phyloP scores from a whole-genome alignment of 1,140 invertebrate genomes.

The Amphibalanus amphitrite region DNA sequence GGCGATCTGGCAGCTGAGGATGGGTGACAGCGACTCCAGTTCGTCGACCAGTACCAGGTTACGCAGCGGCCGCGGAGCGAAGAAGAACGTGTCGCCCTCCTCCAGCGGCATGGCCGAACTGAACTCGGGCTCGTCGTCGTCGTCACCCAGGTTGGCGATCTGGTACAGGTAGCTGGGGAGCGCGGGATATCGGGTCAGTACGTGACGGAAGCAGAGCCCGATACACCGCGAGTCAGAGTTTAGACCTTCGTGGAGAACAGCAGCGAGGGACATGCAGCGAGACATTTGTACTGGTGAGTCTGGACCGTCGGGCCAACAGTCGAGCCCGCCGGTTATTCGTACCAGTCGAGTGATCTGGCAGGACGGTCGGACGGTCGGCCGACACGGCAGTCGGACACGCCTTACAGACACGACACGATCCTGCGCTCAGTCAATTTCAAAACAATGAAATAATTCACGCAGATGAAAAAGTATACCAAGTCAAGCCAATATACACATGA shows the following conservation, averaged over 20 bases:
- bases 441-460: too few relatives aligned
- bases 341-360: not conserved
- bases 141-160: slow-evolving; percentile 96
- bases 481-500: not conserved
- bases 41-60: slow-evolving; percentile 98
- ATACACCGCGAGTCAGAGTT: slow-evolving; percentile 9
- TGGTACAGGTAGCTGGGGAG: slow-evolving; percentile 81
- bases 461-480: too few relatives aligned
- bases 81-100: slow-evolving; percentile 98
- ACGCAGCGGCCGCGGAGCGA: slow-evolving; percentile 77
- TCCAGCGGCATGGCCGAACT: slow-evolving; percentile 95
- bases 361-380: too few relatives aligned
- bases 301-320: not conserved
- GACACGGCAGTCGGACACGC: too few relatives aligned
- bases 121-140: slow-evolving; percentile 98
- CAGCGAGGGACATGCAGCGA: too few relatives aligned
- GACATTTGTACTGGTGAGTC: not conserved
- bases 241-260: too few relatives aligned
- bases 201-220: slow-evolving; percentile 8
- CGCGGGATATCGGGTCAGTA: slow-evolving; percentile 13
- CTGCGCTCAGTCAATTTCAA: too few relatives aligned
- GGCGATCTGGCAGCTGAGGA: slow-evolving; percentile 64
- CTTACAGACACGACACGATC: too few relatives aligned
- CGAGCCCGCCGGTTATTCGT: not conserved
- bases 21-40: slow-evolving; percentile 89